Evolutionary conservation across 2,888 invertebrate species (phyloP).

Genomic region (Drosophila mimica): DNA sequence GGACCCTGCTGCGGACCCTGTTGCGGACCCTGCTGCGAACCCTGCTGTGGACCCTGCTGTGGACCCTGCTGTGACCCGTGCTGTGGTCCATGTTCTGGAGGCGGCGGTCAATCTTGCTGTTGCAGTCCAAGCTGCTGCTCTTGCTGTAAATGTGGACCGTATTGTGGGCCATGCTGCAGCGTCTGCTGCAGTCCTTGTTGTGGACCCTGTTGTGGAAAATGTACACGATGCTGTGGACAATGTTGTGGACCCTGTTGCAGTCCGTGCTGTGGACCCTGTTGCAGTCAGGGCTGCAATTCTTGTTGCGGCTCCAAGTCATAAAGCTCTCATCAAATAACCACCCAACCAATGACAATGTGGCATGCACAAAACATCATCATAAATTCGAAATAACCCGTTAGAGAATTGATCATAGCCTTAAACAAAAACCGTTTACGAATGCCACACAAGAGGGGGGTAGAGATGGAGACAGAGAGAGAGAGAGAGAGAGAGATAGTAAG

Average conservation of each 20-base stretch:
- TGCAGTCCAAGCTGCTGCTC: conserved; percentile 49
- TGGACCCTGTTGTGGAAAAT: conserved; percentile 38
- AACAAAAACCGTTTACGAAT: not conserved
- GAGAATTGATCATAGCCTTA: conserved; percentile 49
- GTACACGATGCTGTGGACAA: conserved; percentile 38
- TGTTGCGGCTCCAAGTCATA: conserved; percentile 51
- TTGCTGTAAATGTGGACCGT: conserved; percentile 21
- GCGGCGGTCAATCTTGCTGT: conserved; percentile 26
- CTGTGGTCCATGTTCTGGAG: conserved; percentile 37
- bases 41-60: conserved; percentile 39
- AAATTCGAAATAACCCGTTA: conserved; percentile 53
- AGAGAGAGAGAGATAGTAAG: not conserved
- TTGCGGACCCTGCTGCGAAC: conserved; percentile 9
- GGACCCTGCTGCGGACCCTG: conserved; percentile 15
- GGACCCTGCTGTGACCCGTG: conserved; percentile 44
- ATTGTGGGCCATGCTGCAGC: conserved; percentile 46
- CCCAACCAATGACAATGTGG: conserved; percentile 1
- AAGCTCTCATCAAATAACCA: not conserved
- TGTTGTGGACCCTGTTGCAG: conserved; percentile 43
- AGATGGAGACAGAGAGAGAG: no score
- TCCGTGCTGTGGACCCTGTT: conserved; percentile 38
- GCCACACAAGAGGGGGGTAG: not conserved
- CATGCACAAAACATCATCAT: conserved; percentile 24
- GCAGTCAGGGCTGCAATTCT: conserved; percentile 39
- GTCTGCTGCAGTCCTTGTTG: conserved; percentile 54